A percentile compares a stretch with the other conserved stretches of the same genome.
Conservation (phyloP, 2,113 vertebrate species). For the Labeo rohita region DNA sequence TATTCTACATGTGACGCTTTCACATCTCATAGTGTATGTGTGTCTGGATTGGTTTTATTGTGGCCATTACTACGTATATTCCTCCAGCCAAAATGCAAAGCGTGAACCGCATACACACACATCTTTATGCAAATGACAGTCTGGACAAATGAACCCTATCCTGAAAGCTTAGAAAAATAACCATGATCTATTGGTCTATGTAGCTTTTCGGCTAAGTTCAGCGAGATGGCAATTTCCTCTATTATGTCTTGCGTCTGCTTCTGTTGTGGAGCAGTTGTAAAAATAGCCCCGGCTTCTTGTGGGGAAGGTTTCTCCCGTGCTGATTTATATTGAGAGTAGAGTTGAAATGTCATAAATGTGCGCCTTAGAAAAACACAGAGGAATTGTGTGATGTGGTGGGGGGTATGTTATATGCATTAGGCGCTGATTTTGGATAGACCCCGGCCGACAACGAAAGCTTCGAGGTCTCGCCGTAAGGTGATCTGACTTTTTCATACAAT, state of each 20-base stretch:
- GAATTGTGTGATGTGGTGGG: constrained; percentile 63
- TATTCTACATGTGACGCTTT: background rate
- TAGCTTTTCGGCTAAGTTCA: constrained; percentile 66
- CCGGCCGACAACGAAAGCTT: constrained; percentile 62
- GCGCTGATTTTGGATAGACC: constrained; percentile 59
- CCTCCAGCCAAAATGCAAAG: constrained; percentile 15
- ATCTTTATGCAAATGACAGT: constrained; percentile 62
- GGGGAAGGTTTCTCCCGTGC: constrained; percentile 69
- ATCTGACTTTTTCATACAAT: constrained; percentile 60
- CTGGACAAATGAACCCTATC: constrained; percentile 35
- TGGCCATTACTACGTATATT: constrained; percentile 28
- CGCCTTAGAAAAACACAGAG: constrained; percentile 74
- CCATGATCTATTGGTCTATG: constrained; percentile 75
- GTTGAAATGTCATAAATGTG: constrained; percentile 77
- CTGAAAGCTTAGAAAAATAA: constrained; percentile 55
- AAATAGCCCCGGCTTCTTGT: constrained; percentile 73
- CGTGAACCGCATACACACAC: background rate
- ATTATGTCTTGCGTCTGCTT: constrained; percentile 75
- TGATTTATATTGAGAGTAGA: constrained; percentile 75
- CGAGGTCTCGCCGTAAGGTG: constrained; percentile 62
- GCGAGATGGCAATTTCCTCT: constrained; percentile 77
- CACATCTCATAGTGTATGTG: constrained; percentile 3
- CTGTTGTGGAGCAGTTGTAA: constrained; percentile 74
- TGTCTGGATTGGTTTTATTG: constrained; percentile 31
- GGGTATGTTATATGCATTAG: constrained; percentile 76